Percentiles rank a stretch among this genome's conserved stretches.
Evolutionary conservation across 2,888 invertebrate species (phyloP).

Genomic region (Gisinianus flammeolus): DNA sequence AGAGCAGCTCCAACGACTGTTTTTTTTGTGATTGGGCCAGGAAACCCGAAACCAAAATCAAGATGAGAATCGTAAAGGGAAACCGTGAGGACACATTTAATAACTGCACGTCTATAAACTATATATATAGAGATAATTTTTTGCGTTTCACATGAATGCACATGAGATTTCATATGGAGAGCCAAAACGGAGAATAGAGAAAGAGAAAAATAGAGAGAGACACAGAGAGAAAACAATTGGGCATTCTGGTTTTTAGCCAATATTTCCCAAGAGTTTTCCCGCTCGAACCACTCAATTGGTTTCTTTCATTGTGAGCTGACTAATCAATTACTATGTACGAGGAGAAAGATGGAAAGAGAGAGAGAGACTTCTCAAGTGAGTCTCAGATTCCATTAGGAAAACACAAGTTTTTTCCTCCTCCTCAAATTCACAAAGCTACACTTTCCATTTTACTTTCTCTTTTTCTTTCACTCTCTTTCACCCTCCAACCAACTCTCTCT

Average conservation of each 20-base stretch:
- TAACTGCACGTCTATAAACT: background rate
- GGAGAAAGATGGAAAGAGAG: background rate
- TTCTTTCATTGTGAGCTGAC: conserved; percentile 31
- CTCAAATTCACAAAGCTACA: background rate
- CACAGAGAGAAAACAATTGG: conserved; percentile 5
- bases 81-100: background rate
- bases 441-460: background rate
- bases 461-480: background rate
- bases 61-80: background rate
- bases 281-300: conserved; percentile 33
- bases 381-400: background rate
- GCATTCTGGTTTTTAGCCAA: conserved; percentile 30
- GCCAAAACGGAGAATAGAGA: background rate
- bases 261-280: conserved; percentile 33
- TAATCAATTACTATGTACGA: conserved; percentile 27
- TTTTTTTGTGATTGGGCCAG: background rate
- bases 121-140: background rate
- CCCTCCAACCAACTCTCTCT: too few species aligned
- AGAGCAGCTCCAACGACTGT: too few species aligned
- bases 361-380: background rate
- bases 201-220: background rate
- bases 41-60: background rate
- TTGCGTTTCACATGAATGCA: background rate
- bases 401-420: background rate
- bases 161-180: background rate